Base-by-base conservation (phyloP, 2,888 invertebrate genomes). In the Aleiodes alternator region DNA sequence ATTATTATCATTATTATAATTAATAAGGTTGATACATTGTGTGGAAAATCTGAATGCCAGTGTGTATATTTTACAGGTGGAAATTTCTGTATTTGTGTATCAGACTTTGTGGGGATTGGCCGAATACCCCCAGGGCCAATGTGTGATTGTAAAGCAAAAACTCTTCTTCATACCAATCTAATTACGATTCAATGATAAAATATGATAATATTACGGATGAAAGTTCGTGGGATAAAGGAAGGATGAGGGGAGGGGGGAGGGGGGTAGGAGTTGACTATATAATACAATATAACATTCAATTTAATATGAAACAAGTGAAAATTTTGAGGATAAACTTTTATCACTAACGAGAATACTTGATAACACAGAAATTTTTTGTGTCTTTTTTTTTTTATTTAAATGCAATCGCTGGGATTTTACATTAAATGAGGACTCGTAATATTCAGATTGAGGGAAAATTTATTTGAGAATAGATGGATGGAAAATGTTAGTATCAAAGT, bases 401-500 rank as follows among this genome's bases (percentile, higher is more conserved):
- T 59, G 34, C n/a, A 64, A 43, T 64, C 64, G 9, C 6, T 34
- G 11, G 11, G 48, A 23, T 23, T 23, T 64, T 43, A 43, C 43
- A 43, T 11, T 55, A 69, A 23, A 55, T 56, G 38, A 23, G 14
- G 3, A 38, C 3, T 38, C 14, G n/a, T 53, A 69, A 51, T 69
- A 14, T 7, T 8, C 59, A 70, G 57, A 50, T 51, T 38, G 72
- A 38, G 78, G 79, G 80, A 74, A 80, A 83, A 84, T 82, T 82
- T 84, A 86, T 84, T 81, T 82, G 76, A 84, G 81, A 85, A 87
- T 85, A 85, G 87, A 87, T 86, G 87, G 29, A 23, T 23, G 23
- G 23, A 23, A 84, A 86, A 85, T 84, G 86, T 87, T 87, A 89
- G 87, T 87, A 88, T 88, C 86, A 88, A 89, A 88, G 88, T 89